Conservation (phyloP, 2,797 vertebrate genomes). For the Cossypha dichroa region DNA sequence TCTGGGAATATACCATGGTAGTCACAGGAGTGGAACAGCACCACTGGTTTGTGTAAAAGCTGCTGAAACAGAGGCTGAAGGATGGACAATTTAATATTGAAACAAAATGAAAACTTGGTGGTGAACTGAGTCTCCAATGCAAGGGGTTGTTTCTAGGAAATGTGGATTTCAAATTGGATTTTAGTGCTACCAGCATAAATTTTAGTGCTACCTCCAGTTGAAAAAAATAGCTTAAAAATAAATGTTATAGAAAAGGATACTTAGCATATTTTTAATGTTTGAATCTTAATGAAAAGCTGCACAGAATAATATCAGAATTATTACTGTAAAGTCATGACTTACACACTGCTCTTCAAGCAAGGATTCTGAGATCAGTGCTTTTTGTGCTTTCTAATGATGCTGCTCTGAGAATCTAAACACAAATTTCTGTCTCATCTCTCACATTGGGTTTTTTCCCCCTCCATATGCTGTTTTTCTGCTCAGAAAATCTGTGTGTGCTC, state of each 20-base stretch:
- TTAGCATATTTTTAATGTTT: neutral
- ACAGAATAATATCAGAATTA: neutral
- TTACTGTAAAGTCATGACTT: rapidly evolving
- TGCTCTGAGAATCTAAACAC: neutral
- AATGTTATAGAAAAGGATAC: neutral
- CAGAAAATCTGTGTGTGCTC: neutral
- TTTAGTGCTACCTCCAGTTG: neutral
- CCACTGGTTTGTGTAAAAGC: neutral
- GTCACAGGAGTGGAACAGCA: neutral
- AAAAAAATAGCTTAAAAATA: neutral
- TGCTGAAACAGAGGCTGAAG: neutral
- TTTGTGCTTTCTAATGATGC: neutral
- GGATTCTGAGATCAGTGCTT: neutral
- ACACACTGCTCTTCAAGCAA: neutral
- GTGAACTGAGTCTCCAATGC: neutral
- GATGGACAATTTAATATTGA: neutral
- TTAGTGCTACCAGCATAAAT: neutral
- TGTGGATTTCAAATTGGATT: neutral
- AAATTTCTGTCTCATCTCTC: neutral
- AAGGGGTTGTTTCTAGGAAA: neutral
- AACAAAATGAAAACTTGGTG: neutral
- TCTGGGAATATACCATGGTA: rapidly evolving
- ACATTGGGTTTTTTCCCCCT: rapidly evolving
- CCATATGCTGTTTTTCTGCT: neutral
- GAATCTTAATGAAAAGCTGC: neutral